These are phyloP conservation scores for Thamnophis elegans DNA, from an alignment of 2,797 vertebrate species.

Conservation along the genomic window DNA sequence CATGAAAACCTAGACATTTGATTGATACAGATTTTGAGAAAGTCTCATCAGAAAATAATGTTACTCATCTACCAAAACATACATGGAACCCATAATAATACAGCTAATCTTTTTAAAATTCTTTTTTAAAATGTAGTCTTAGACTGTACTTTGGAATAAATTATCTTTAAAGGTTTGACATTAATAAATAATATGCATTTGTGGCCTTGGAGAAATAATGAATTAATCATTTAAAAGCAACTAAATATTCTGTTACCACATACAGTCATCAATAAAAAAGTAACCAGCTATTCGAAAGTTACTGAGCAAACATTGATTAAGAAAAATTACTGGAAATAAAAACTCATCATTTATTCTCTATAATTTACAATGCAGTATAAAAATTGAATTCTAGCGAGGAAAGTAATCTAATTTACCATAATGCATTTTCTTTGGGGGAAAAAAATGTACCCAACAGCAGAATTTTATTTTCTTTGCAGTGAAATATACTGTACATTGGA, in stretches of 20 bases:
- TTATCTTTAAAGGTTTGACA: background rate
- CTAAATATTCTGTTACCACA: conserved; percentile 1
- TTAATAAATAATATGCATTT: conserved; percentile 8
- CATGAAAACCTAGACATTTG: background rate
- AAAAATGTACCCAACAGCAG: background rate
- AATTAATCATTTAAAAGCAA: conserved; percentile 2
- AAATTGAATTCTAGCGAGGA: background rate
- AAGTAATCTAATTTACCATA: background rate
- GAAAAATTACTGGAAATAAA: background rate
- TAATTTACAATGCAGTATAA: background rate
- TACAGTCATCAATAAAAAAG: background rate
- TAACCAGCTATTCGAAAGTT: background rate
- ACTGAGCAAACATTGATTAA: background rate
- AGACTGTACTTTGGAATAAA: background rate
- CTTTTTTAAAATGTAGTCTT: background rate
- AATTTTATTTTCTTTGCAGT: background rate
- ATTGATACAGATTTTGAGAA: background rate
- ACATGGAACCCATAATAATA: background rate
- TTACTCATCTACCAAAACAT: background rate
- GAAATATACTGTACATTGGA: background rate
- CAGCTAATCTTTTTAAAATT: background rate
- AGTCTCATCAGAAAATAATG: background rate
- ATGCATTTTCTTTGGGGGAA: background rate
- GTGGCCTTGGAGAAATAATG: background rate
- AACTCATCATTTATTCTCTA: background rate